Evolutionary conservation across 2,113 vertebrate species (phyloP), one percentile per base, ranked within the genome.

Genomic region (Protobothrops mucrosquamatus): DNA sequence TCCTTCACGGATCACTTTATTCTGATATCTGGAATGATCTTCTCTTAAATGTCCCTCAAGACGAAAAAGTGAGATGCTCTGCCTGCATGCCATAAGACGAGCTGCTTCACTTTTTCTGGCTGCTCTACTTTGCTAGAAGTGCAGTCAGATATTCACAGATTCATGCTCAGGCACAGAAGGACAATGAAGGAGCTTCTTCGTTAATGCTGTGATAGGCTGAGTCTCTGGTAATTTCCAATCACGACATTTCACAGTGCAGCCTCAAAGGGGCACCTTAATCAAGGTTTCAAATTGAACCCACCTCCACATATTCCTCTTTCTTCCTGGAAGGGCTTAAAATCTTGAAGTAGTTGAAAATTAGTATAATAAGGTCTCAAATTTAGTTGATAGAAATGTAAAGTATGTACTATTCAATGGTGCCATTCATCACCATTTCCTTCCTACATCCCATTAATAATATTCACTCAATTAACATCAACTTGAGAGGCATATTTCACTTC

Each of bases 381-480:
- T 51, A 93, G 43, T 85, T 86, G 55, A 52, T 56, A 52, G 51
- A 56, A 52, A 26, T 46, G 85, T 90, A 93, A 86, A 61, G 55
- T 52, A 59, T 52, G 39, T 57, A 93, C 51, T 86, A n/a, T 85
- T 85, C 74, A 90, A 69, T 69, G 55, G 43, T 85, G 92, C 74
- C 55, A 54, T 43, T 85, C 64, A 89, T 20, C 29, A 57, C 12
- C 3, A 23, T 61, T 22, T 85, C 88, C 54, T 57, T 90, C 85
- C 11, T 93, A 90, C 29, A 26, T 15, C 29, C 29, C 43, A 86
- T 85, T 55, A 92, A 89, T 85, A 88, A 88, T 81, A 81, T 64
- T 26, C 24, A 92, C 52, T 93, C 90, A 89, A 94, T 54, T 74
- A 91, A 22, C 92, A 48, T 11, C 69, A 91, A 91, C 0, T 64